A percentile compares a stretch with the other conserved stretches of the same genome.
Conservation (phyloP, 2,888 invertebrate genomes). For the Panopea generosa region DNA sequence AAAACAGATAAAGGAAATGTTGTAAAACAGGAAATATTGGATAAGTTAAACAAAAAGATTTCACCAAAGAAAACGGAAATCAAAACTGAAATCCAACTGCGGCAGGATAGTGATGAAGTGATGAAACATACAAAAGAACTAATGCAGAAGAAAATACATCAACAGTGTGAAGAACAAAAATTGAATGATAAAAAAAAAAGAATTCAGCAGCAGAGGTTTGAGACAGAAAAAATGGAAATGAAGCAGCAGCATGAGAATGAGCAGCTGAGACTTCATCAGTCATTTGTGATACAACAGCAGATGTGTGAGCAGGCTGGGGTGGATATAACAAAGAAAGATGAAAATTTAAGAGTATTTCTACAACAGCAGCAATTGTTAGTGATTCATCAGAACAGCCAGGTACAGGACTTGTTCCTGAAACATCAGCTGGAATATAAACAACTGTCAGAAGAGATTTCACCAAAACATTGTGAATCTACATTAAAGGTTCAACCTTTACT, state of each 20-base stretch:
- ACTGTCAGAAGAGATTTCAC: background rate
- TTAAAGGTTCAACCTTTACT: background rate
- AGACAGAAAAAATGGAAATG: slow-evolving; percentile 24
- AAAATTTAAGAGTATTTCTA: slow-evolving; percentile 35
- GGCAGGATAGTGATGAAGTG: too few relatives aligned
- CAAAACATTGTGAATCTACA: background rate
- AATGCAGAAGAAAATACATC: background rate
- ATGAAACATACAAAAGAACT: slow-evolving; percentile 5
- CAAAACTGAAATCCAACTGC: too few relatives aligned
- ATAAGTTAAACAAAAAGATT: too few relatives aligned
- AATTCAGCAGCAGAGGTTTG: slow-evolving; percentile 18
- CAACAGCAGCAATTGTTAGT: slow-evolving; percentile 43
- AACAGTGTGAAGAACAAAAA: slow-evolving; percentile 26
- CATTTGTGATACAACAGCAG: slow-evolving; percentile 37
- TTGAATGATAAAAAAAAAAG: slow-evolving; percentile 6
- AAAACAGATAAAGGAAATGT: too few relatives aligned
- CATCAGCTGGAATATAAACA: slow-evolving; percentile 14
- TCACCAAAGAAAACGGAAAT: too few relatives aligned
- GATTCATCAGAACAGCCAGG: slow-evolving; percentile 33
- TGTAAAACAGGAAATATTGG: too few relatives aligned
- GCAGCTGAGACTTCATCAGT: slow-evolving; percentile 36
- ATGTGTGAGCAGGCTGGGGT: slow-evolving; percentile 19
- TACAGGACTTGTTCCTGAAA: slow-evolving; percentile 15
- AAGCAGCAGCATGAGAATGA: slow-evolving; percentile 36
- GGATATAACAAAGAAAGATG: slow-evolving; percentile 27